A percentile compares a stretch with the other conserved stretches of the same genome.
These are phyloP conservation scores for Labeo catla DNA, from an alignment of 2,113 vertebrate genomes.

Conservation along the genomic window DNA sequence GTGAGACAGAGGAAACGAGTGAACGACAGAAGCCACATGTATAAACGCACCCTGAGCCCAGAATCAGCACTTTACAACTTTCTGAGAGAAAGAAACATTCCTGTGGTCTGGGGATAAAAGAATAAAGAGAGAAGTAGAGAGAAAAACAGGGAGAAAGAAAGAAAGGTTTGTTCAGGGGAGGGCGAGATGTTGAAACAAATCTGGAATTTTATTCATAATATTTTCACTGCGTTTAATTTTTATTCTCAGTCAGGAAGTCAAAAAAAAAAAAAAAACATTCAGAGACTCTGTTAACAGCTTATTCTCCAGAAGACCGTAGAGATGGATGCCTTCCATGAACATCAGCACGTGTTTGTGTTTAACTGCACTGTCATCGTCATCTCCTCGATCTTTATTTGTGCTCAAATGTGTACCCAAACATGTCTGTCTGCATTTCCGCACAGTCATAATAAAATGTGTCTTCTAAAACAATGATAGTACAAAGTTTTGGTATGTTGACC, in stretches of 20 bases:
- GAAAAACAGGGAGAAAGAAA: conserved; percentile 22
- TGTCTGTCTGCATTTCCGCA: neutral
- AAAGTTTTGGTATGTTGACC: conserved; percentile 1
- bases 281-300: conserved; percentile 63
- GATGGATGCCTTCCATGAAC: neutral
- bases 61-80: conserved; percentile 76
- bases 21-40: conserved; percentile 66
- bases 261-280: neutral
- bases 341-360: neutral
- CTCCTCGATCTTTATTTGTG: neutral
- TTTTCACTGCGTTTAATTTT: conserved; percentile 65
- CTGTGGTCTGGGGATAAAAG: conserved; percentile 61
- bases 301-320: conserved; percentile 43
- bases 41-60: conserved; percentile 72
- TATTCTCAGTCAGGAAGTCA: conserved; percentile 59
- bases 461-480: neutral
- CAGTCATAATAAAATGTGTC: neutral
- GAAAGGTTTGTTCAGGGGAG: conserved; percentile 43
- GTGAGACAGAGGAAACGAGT: neutral
- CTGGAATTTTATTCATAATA: conserved; percentile 72
- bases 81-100: conserved; percentile 73
- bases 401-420: neutral
- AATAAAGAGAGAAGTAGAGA: neutral
- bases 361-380: neutral
- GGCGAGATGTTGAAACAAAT: conserved; percentile 35